phyloP scores from a whole-genome alignment of 2,113 vertebrate genomes.

The Globicephala melas region DNA sequence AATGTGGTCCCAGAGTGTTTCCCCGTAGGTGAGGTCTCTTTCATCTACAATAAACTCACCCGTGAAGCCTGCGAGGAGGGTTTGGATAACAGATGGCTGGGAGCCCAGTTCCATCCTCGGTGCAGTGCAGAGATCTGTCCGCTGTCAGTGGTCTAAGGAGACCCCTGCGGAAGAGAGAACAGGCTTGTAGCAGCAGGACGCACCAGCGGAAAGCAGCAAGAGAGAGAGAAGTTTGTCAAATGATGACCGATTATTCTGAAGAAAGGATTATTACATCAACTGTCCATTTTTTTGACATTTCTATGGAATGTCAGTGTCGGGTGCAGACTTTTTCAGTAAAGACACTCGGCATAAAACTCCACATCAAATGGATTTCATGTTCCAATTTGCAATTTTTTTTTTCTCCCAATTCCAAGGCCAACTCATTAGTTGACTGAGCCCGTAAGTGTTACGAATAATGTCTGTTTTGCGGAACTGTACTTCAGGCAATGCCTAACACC shows the following conservation, averaged over 20 bases:
- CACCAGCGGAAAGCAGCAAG: not conserved
- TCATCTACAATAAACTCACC: not conserved
- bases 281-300: not conserved
- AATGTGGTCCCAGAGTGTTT: no score
- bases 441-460: not conserved
- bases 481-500: no score
- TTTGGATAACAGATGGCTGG: not conserved
- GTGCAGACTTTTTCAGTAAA: not conserved
- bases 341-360: not conserved
- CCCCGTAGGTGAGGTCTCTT: not conserved
- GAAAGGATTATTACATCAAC: not conserved
- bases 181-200: not conserved
- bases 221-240: not conserved
- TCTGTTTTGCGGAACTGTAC: not conserved
- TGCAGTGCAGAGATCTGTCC: not conserved
- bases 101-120: not conserved
- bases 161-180: not conserved
- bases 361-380: no score
- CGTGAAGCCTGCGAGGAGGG: fast-evolving
- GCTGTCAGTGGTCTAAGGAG: not conserved
- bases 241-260: not conserved
- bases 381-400: not conserved
- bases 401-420: not conserved
- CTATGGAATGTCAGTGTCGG: not conserved
- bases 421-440: not conserved